Percentiles rank a stretch among this genome's conserved stretches.
Evolutionary conservation across 2,797 vertebrate species (phyloP).

Genomic region (Austrolebias charrua): DNA sequence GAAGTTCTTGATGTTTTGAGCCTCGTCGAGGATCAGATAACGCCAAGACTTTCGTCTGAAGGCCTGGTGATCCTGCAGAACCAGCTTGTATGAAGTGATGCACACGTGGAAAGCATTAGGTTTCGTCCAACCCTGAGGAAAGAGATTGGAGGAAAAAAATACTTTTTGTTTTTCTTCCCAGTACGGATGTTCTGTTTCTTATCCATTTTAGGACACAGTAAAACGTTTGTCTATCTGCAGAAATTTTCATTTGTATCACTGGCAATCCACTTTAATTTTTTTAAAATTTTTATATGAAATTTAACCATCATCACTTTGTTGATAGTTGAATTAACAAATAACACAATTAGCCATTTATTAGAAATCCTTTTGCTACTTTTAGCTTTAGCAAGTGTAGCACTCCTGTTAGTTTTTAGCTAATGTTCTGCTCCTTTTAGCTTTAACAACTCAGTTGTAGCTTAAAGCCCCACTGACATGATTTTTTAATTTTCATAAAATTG

Average conservation of each 20-base stretch:
- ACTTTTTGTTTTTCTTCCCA: not conserved
- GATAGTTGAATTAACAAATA: too few relatives aligned
- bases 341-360: too few relatives aligned
- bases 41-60: slow-evolving; percentile 95
- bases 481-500: too few relatives aligned
- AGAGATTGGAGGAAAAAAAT: not conserved
- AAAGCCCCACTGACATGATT: too few relatives aligned
- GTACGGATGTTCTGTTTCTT: not conserved
- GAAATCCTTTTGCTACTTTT: too few relatives aligned
- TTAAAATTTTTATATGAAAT: too few relatives aligned
- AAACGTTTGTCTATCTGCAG: not conserved
- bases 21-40: slow-evolving; percentile 94
- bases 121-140: slow-evolving; percentile 91
- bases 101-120: slow-evolving; percentile 96
- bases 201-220: not conserved
- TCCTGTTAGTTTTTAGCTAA: too few relatives aligned
- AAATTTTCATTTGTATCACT: not conserved
- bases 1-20: slow-evolving; percentile 98
- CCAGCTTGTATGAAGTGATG: slow-evolving; percentile 96
- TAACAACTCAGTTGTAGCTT: too few relatives aligned
- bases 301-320: too few relatives aligned
- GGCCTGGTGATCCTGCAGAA: slow-evolving; percentile 95
- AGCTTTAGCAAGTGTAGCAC: too few relatives aligned
- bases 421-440: too few relatives aligned
- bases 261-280: not conserved